A percentile compares a stretch with the other conserved stretches of the same genome.
Evolutionary conservation across 2,113 vertebrate genomes (phyloP).

Genomic region (Chunga burmeisteri): DNA sequence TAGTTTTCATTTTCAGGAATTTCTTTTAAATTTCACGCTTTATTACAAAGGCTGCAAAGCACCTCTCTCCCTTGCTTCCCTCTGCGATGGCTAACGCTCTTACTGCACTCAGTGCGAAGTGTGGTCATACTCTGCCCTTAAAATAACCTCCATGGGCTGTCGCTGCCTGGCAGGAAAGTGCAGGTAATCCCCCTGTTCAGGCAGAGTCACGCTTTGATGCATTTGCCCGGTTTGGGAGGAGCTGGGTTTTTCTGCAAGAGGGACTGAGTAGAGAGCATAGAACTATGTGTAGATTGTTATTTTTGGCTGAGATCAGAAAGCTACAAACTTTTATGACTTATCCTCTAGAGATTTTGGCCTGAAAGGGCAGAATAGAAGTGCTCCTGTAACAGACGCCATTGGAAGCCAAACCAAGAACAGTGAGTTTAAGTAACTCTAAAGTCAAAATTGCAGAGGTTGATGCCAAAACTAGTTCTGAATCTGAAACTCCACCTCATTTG

Average conservation of each 20-base stretch:
- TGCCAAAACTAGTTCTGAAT: not conserved
- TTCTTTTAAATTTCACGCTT: not conserved
- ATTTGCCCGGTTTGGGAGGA: not conserved
- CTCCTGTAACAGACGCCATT: not conserved
- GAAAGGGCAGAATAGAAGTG: not conserved
- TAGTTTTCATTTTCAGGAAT: not conserved
- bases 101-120: not conserved
- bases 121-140: not conserved
- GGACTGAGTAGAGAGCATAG: not conserved
- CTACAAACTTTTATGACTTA: not conserved
- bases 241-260: not conserved
- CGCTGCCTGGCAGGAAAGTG: not conserved
- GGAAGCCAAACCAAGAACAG: not conserved
- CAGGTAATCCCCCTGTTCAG: not conserved
- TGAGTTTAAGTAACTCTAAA: not conserved
- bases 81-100: not conserved
- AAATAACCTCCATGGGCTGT: not conserved
- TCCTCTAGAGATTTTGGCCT: not conserved
- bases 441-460: not conserved
- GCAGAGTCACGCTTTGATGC: not conserved
- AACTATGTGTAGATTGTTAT: not conserved
- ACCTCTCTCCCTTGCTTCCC: not conserved
- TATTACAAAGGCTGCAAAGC: not conserved
- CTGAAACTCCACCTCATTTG: not conserved
- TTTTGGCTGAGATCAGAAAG: not conserved